Percentiles rank a stretch among this genome's conserved stretches.
These are phyloP conservation scores for Bungarus multicinctus DNA, from an alignment of 2,113 vertebrate genomes.

Conservation along the genomic window DNA sequence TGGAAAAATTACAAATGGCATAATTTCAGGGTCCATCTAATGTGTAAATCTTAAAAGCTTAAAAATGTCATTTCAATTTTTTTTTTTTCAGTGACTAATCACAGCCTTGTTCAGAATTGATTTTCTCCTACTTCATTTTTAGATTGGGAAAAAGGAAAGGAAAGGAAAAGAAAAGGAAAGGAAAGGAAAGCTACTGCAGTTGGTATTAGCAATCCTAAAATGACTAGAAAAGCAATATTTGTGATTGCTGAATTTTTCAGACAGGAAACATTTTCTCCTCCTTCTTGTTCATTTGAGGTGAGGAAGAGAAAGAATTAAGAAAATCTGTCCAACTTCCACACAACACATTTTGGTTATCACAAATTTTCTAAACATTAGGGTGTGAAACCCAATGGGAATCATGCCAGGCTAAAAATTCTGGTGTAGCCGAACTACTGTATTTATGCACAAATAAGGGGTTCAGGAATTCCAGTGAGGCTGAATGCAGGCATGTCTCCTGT, in stretches of 20 bases:
- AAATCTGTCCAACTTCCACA: neutral
- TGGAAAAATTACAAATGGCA: constrained; percentile 18
- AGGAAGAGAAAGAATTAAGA: neutral
- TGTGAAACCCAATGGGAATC: neutral
- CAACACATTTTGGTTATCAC: neutral
- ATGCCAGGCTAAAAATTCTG: neutral
- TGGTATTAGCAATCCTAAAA: neutral
- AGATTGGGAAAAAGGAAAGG: neutral
- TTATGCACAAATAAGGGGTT: neutral
- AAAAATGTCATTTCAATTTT: constrained; percentile 12
- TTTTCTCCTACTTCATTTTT: neutral
- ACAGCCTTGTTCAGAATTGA: constrained; percentile 5
- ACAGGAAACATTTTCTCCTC: neutral
- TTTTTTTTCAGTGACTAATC: constrained; percentile 25
- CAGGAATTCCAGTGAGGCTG: neutral
- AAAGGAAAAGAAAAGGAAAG: neutral
- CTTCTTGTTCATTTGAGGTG: neutral
- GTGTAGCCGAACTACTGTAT: neutral
- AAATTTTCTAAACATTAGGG: neutral
- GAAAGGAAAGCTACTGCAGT: neutral
- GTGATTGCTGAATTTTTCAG: no score
- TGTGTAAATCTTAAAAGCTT: constrained; percentile 4
- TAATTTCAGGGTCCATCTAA: constrained; percentile 26
- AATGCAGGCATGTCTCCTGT: neutral
- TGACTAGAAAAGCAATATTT: neutral